Evolutionary conservation across 1,140 invertebrate genomes (phyloP), one percentile per base, ranked within the genome.

Genomic region (Choristoneura fumiferana): DNA sequence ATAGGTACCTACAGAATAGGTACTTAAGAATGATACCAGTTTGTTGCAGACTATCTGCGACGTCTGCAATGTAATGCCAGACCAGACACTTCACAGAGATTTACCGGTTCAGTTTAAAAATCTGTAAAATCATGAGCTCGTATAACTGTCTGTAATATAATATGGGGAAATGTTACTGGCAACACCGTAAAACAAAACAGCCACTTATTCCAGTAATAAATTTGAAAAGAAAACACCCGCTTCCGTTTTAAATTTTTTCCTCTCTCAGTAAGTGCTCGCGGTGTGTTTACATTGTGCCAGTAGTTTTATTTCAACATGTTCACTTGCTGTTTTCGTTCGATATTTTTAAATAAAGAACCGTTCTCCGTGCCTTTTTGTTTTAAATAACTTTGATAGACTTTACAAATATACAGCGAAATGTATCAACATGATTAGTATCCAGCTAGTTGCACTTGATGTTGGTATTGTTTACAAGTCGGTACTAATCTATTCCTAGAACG

Each of bases 241-340:
- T 34, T 43, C 55, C 33, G 55, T 57, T 57, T 39, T 57, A 43
- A 57, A 43, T 17, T n/a, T 29, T 49, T 49, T 49, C 4, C 17
- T 3, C 18, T 12, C 22, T 4, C n/a, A 1, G 17, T 33, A 49
- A 49, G 43, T 49, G 57, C 54, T 35, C 13, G 38, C 5, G 54
- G 57, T 37, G 55, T 69, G 67, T 69, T 69, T 69, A 69, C 63
- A 61, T n/a, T 56, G n/a, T n/a, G 43, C 67, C 55, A 60, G 54
- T 65, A 17, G 37, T 61, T 54, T 63, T 65, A 43, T 69, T 65
- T 63, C 54, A 69, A 69, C 67, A 65, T 43, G 17, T 40, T 15
- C 57, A 14, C 54, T 38, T 36, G 35, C 52, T 36, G 49, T 65
- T 69, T 65, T 62, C 58, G 34, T 63, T 62, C 36, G 33, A 45